Conservation (phyloP, 2,888 invertebrate species). For the Ptychoptera albimana region DNA sequence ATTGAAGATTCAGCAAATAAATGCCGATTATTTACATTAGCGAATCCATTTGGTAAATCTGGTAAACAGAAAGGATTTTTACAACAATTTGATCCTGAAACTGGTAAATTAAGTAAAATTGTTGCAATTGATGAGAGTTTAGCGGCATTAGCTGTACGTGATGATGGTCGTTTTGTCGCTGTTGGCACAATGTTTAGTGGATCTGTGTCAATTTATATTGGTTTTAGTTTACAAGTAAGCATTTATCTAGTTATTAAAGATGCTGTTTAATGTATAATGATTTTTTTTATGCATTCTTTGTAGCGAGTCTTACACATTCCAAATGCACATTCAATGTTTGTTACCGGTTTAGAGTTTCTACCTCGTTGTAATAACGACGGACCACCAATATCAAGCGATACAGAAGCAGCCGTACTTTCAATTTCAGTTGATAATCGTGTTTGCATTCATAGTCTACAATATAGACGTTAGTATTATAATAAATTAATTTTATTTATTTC, state of each 20-base stretch:
- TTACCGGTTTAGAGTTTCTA: slow-evolving; percentile 89
- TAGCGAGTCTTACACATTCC: slow-evolving; percentile 69
- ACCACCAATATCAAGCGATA: slow-evolving; percentile 52
- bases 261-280: too few relatives aligned
- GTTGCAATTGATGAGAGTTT: slow-evolving; percentile 56
- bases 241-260: background rate
- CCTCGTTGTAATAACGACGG: slow-evolving; percentile 52
- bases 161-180: slow-evolving; percentile 84
- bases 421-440: slow-evolving; percentile 93
- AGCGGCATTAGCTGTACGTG: slow-evolving; percentile 71
- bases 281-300: slow-evolving; percentile 13
- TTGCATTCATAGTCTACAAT: slow-evolving; percentile 72
- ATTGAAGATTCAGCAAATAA: slow-evolving; percentile 49
- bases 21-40: slow-evolving; percentile 57
- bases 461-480: slow-evolving; percentile 42
- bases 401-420: slow-evolving; percentile 79
- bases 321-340: slow-evolving; percentile 88
- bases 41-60: slow-evolving; percentile 61
- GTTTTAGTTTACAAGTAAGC: slow-evolving; percentile 73
- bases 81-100: slow-evolving; percentile 61
- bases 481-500: slow-evolving; percentile 2
- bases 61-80: slow-evolving; percentile 58
- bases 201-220: slow-evolving; percentile 75
- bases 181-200: slow-evolving; percentile 90
- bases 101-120: slow-evolving; percentile 38